A percentile compares a stretch with the other conserved stretches of the same genome.
These are phyloP conservation scores for Loripinus fragilis DNA, from an alignment of 2,888 invertebrate species.

Conservation along the genomic window DNA sequence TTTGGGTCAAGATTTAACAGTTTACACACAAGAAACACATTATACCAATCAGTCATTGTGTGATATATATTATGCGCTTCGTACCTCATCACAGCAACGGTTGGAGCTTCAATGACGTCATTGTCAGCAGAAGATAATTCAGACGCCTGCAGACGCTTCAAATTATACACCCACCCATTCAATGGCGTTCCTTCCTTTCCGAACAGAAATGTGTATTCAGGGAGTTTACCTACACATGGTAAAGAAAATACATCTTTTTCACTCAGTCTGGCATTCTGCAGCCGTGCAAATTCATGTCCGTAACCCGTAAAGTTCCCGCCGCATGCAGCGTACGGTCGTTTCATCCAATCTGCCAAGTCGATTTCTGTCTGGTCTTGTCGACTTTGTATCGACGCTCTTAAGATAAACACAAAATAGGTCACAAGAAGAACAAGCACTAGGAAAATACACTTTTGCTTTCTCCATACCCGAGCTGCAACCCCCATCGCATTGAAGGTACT, in stretches of 20 bases:
- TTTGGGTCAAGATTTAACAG: constrained; percentile 38
- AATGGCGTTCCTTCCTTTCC: constrained; percentile 52
- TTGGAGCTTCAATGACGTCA: constrained; percentile 9
- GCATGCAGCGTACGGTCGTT: constrained; percentile 35
- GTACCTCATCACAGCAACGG: constrained; percentile 45
- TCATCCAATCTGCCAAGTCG: constrained; percentile 36
- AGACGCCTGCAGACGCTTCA: constrained; percentile 15
- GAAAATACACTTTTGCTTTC: neutral
- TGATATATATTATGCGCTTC: constrained; percentile 61
- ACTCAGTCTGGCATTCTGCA: constrained; percentile 38
- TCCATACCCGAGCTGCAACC: neutral
- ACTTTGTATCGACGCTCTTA: neutral
- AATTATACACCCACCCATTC: constrained; percentile 32
- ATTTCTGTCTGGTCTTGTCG: constrained; percentile 20
- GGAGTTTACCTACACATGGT: constrained; percentile 37
- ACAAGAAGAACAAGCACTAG: neutral
- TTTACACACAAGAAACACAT: constrained; percentile 45
- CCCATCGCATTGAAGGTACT: too few relatives aligned
- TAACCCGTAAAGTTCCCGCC: constrained; percentile 47
- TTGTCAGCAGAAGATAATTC: neutral
- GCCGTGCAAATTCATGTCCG: constrained; percentile 43
- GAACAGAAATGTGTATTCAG: constrained; percentile 34
- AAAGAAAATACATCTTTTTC: constrained; percentile 38
- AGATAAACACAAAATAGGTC: neutral
- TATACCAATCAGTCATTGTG: constrained; percentile 58